These are phyloP conservation scores for Tetraodon nigroviridis DNA, from an alignment of 2,113 vertebrate genomes.

Conservation along the genomic window DNA sequence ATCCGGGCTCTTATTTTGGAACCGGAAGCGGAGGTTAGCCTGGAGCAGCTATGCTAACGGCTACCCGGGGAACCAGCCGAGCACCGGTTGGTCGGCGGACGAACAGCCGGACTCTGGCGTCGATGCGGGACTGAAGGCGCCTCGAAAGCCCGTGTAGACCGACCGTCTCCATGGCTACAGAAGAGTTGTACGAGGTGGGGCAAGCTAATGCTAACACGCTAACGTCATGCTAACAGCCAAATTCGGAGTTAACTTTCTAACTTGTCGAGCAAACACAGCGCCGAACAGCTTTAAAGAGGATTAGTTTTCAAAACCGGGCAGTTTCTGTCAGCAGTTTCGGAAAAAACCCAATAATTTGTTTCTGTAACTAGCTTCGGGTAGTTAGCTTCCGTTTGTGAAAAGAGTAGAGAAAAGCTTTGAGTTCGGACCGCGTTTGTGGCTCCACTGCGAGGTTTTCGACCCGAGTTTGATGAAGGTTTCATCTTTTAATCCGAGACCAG, in stretches of 20 bases:
- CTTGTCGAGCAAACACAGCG: background rate
- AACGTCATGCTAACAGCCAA: constrained; percentile 22
- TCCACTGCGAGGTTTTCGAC: background rate
- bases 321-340: background rate
- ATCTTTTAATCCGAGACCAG: background rate
- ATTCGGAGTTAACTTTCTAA: constrained; percentile 7
- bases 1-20: constrained; percentile 45
- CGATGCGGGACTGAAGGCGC: constrained; percentile 17
- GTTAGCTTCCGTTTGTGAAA: background rate
- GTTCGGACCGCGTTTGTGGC: background rate
- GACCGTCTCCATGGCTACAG: constrained; percentile 68
- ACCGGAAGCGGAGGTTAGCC: constrained; percentile 7
- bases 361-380: background rate
- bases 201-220: constrained; percentile 43
- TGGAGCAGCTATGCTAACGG: constrained; percentile 13
- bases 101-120: constrained; percentile 12
- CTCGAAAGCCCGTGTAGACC: constrained; percentile 27
- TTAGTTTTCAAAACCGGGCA: too few relatives aligned
- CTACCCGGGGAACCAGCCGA: constrained; percentile 8
- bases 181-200: constrained; percentile 73
- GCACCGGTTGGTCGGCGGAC: background rate
- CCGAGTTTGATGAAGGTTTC: background rate
- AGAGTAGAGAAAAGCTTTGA: background rate
- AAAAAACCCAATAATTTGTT: background rate
- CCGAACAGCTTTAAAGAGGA: background rate